Evolutionary conservation across 2,113 vertebrate genomes (phyloP), one percentile per base, ranked within the genome.

Genomic region (Plecturocebus donacophilus): DNA sequence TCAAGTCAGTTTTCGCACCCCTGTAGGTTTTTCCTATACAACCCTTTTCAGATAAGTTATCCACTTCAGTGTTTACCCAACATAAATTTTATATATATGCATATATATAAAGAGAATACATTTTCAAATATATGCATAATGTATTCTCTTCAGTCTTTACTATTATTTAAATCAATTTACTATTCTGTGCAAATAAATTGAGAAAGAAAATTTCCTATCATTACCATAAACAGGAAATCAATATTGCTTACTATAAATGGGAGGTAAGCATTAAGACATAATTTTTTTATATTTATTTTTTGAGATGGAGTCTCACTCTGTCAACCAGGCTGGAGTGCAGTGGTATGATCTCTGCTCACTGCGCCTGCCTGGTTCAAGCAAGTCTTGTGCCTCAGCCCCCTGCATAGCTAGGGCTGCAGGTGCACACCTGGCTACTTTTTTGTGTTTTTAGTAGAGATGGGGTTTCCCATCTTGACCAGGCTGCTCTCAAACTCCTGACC

Each of bases 161-260:
- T 52, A 66, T 88, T 90, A 71, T 87, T 81, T 95, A 91, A 83
- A 88, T 96, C 35, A 17, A 20, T 92, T 82, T 92, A 61, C 52
- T 76, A 49, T 81, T 58, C 27, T 35, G 66, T 19, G 13, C 17
- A 91, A 66, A 66, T 90, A 49, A 25, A 88, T 75, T 92, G 54
- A 94, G 71, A 94, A 94, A 90, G 66, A n/a, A 92, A 85, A 73
- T 49, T 86, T 96, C 88, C 66, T 79, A 58, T 89, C 82, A 49
- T 66, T 83, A 68, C 52, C 56, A 8, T 85, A 96, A 92, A 79
- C 81, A 93, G 71, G 86, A 95, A 94, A 80, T 96, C 96, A 93
- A 47, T 89, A 97, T 94, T 64, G 8, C 84, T 85, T 80, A 66
- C 71, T 83, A 88, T 77, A 91, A 85, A 86, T 86, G 92, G 54